These are phyloP conservation scores for Hirundichthys speculiger DNA, from an alignment of 2,113 vertebrate species.

Conservation along the genomic window DNA sequence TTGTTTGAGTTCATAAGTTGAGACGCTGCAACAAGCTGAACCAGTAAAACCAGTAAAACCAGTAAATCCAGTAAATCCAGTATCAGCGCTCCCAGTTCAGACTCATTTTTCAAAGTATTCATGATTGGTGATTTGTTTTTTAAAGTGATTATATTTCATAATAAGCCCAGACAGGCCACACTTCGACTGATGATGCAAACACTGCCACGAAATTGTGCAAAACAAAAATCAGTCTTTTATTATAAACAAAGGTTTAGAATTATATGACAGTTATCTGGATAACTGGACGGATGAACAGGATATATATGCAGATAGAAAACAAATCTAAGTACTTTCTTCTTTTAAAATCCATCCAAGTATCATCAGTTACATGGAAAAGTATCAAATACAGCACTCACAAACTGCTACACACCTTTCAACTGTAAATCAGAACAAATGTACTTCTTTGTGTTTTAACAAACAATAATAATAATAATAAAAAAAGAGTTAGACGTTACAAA, in stretches of 20 bases:
- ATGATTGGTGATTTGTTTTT: no score
- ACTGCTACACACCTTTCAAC: slow-evolving; percentile 39
- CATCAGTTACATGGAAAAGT: slow-evolving; percentile 42
- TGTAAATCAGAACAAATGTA: slow-evolving; percentile 32
- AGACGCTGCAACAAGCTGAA: no score
- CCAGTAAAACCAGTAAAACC: neutral
- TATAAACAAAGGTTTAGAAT: slow-evolving; percentile 14
- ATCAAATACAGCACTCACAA: slow-evolving; percentile 50
- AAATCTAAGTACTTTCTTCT: slow-evolving; percentile 14
- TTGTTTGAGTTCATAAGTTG: no score
- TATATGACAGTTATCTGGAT: slow-evolving; percentile 24
- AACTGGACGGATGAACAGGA: slow-evolving; percentile 28
- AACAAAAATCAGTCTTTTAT: slow-evolving; percentile 59
- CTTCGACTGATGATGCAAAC: slow-evolving; percentile 11
- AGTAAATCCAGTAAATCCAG: neutral
- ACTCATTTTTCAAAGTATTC: no score
- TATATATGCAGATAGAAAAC: slow-evolving; percentile 13
- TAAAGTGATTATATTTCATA: neutral
- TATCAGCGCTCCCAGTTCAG: neutral
- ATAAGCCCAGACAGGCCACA: slow-evolving; percentile 8
- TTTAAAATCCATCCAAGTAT: slow-evolving; percentile 33
- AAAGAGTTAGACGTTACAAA: slow-evolving; percentile 33
- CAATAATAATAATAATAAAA: no score
- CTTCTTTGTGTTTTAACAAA: slow-evolving; percentile 30
- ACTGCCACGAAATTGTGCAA: slow-evolving; percentile 69